phyloP scores from a whole-genome alignment of 2,113 vertebrate genomes.

The Paramormyrops kingsleyae region DNA sequence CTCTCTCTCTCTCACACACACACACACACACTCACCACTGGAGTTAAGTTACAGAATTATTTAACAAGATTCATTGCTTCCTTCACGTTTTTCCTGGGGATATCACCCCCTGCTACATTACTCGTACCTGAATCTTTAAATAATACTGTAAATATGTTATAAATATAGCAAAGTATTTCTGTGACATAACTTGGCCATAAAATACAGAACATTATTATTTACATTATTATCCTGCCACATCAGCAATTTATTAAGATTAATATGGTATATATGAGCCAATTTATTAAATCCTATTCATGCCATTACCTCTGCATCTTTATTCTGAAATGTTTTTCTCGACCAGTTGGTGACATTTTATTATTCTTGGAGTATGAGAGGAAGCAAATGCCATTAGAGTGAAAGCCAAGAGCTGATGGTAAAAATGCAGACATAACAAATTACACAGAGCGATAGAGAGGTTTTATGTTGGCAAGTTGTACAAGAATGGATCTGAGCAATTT shows the following conservation, averaged over 20 bases:
- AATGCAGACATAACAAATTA: not conserved
- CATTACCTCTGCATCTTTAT: not conserved
- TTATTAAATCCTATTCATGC: not conserved
- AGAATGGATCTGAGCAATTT: conserved; percentile 16
- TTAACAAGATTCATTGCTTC: not conserved
- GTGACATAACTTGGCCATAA: not conserved
- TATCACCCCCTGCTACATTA: not conserved
- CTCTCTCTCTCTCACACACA: too few species aligned
- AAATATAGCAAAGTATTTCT: not conserved
- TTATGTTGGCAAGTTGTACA: conserved; percentile 7
- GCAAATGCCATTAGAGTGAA: not conserved
- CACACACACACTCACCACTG: too few species aligned
- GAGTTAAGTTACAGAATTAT: not conserved
- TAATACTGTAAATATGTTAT: not conserved
- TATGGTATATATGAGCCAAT: not conserved
- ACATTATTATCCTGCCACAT: not conserved
- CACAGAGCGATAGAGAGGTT: not conserved
- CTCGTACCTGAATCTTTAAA: not conserved
- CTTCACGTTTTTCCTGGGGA: not conserved
- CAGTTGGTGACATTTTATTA: not conserved
- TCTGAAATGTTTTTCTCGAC: not conserved
- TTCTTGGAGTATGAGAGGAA: not conserved
- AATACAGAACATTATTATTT: not conserved
- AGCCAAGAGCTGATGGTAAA: not conserved
- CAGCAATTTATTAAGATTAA: not conserved